phyloP scores from a whole-genome alignment of 2,797 vertebrate species.

The Novumbra hubbsi region DNA sequence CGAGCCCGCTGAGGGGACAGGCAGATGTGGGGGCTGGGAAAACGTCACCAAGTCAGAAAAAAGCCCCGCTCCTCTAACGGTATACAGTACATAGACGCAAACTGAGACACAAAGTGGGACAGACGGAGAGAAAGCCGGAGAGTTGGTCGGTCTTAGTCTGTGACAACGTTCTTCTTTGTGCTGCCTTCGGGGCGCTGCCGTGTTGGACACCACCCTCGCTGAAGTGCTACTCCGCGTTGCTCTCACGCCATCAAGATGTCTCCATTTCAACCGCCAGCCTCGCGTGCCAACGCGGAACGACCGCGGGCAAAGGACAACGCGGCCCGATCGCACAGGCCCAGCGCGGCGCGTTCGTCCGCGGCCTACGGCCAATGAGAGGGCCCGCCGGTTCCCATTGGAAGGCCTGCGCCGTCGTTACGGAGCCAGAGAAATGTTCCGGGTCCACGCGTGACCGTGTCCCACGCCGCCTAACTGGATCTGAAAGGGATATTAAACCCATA shows the following conservation, averaged over 20 bases:
- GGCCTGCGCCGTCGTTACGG: too few species aligned
- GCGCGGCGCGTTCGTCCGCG: too few species aligned
- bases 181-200: background rate
- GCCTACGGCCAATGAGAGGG: too few species aligned
- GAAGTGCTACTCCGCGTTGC: background rate
- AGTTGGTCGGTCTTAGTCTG: background rate
- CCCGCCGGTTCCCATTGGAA: too few species aligned
- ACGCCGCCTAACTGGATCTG: conserved; percentile 1
- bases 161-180: background rate
- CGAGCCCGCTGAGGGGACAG: conserved; percentile 28
- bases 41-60: background rate
- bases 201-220: background rate
- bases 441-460: background rate
- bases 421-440: too few species aligned
- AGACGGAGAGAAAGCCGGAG: background rate
- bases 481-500: background rate
- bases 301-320: background rate
- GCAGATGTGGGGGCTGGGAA: conserved; percentile 4
- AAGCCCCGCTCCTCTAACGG: background rate
- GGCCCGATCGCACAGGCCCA: background rate
- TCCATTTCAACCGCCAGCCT: too few species aligned
- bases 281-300: background rate
- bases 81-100: background rate
- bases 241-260: background rate
- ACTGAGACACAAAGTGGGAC: background rate